Conservation (phyloP, 2,797 vertebrate species). For the Heliangelus exortis region DNA sequence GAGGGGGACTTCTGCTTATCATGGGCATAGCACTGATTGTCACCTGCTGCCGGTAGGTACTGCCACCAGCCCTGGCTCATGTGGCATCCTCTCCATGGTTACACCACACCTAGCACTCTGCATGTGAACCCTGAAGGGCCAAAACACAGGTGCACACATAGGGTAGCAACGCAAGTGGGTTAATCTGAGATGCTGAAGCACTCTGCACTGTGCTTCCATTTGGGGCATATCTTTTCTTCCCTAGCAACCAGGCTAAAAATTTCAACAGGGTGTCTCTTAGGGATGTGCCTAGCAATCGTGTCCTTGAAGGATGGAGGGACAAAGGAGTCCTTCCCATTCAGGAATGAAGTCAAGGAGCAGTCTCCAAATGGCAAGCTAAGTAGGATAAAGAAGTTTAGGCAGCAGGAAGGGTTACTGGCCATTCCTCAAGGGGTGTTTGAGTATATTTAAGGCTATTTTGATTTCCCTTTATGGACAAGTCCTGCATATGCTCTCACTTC, state of each 20-base stretch:
- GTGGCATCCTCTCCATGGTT: background rate
- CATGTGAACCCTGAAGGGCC: background rate
- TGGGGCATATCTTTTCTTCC: background rate
- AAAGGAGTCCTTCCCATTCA: background rate
- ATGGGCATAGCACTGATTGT: slow-evolving; percentile 89
- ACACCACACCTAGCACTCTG: background rate
- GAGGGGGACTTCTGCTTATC: slow-evolving; percentile 89
- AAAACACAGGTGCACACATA: background rate
- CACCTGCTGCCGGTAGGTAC: slow-evolving; percentile 92
- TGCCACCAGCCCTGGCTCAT: accelerated
- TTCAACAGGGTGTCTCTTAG: background rate
- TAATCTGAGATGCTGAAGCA: background rate
- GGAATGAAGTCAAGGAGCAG: background rate
- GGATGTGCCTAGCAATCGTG: background rate
- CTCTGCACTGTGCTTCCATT: background rate
- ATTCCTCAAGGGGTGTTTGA: background rate
- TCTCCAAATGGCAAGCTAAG: background rate
- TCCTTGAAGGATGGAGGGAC: background rate
- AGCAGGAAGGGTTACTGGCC: background rate
- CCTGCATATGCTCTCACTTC: background rate
- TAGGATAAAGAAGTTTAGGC: background rate
- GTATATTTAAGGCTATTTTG: background rate
- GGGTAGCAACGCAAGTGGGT: background rate
- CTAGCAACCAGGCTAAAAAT: background rate
- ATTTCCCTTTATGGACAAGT: background rate